Evolutionary conservation across 2,797 vertebrate species (phyloP), one percentile per base, ranked within the genome.

Genomic region (Hypotaenidia okinawae): DNA sequence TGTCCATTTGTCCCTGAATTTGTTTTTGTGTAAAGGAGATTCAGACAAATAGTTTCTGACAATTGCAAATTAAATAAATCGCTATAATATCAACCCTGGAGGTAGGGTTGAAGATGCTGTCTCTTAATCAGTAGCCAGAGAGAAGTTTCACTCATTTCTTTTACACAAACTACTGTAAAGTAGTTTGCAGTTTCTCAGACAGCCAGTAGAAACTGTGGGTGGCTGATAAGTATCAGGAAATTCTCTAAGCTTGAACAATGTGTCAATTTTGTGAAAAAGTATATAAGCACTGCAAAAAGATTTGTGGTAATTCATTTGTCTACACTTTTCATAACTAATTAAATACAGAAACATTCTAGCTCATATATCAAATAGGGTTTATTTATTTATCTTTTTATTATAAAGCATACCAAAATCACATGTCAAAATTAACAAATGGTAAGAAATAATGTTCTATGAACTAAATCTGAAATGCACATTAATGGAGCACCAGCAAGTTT

Each of bases 391-490:
- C 47, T 47, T 47, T 47, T 94, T 92, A 41, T 78, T 58, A 51
- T 41, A 70, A 13, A 54, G 87, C 90, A 68, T 59, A 87, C 45
- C 16, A 13, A 66, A 93, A 84, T 77, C 37, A 19, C 25, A 57
- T 73, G 33, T 83, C 84, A 84, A 95, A 93, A 62, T 28, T 32
- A 94, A 87, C 13, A 83, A 43, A 87, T 78, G 6, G 52, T 49
- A 85, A 94, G 25, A 84, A 54, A 93, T 51, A 47, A 49, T 80
- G 24, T 91, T 94, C 25, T 89, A 35, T 69, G 35, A 58, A 45
- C 63, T 79, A 90, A 87, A 95, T 93, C 52, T 95, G 72, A 94
- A 97, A 93, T 64, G 82, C 37, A 83, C 67, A 78, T 92, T 90
- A 96, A 91, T 80, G 52, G 55, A 96, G 51, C 59, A 93, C 41